Percentiles rank a stretch among this genome's conserved stretches.
phyloP scores from a whole-genome alignment of 2,797 vertebrate genomes.

The Bradypodion ventrale region DNA sequence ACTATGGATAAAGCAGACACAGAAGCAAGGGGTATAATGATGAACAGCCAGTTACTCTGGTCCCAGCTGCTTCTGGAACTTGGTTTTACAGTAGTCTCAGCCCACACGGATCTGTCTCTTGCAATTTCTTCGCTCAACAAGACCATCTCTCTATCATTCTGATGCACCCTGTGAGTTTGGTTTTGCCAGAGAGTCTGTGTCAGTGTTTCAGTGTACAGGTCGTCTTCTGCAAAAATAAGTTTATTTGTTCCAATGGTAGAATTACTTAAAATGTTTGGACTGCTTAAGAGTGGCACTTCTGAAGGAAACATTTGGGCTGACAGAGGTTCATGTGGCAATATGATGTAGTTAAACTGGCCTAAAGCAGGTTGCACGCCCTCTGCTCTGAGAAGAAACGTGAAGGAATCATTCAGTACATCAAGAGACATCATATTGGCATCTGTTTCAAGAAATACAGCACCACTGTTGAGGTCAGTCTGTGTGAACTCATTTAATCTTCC shows the following conservation, averaged over 20 bases:
- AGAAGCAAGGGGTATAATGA: constrained; percentile 76
- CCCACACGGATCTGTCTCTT: constrained; percentile 63
- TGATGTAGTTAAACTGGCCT: constrained; percentile 81
- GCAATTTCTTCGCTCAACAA: constrained; percentile 69
- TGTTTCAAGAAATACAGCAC: constrained; percentile 77
- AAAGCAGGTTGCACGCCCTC: constrained; percentile 81
- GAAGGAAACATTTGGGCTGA: constrained; percentile 65
- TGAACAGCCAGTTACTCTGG: constrained; percentile 74
- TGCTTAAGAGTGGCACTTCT: constrained; percentile 61
- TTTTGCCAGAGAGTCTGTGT: constrained; percentile 70
- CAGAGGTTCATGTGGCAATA: constrained; percentile 76
- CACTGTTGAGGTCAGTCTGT: constrained; percentile 81
- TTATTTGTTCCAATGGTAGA: constrained; percentile 61
- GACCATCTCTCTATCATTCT: constrained; percentile 61
- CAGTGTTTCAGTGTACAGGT: constrained; percentile 59
- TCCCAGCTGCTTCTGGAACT: constrained; percentile 72
- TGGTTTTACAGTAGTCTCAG: constrained; percentile 64
- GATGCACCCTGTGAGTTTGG: constrained; percentile 77
- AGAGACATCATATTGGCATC: constrained; percentile 80
- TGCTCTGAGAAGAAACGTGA: constrained; percentile 85
- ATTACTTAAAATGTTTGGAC: constrained; percentile 43
- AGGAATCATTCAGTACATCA: constrained; percentile 81
- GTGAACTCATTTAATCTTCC: constrained; percentile 77
- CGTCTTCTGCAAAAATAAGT: constrained; percentile 50
- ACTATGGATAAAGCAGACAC: constrained; percentile 79